phyloP scores from a whole-genome alignment of 2,797 vertebrate genomes.

The Choloepus didactylus region DNA sequence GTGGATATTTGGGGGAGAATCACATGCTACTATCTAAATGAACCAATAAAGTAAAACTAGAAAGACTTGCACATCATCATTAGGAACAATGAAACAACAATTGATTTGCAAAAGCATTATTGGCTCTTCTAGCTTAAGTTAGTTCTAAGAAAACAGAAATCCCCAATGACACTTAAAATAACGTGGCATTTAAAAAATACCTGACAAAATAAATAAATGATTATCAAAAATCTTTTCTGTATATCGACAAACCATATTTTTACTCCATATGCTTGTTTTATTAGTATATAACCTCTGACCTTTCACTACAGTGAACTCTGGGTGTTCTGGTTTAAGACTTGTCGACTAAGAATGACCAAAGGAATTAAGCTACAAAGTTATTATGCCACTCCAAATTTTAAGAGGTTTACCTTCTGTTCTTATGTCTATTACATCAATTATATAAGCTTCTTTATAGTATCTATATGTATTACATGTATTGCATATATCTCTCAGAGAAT shows the following conservation, averaged over 20 bases:
- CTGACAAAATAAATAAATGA: not conserved
- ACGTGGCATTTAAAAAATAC: not conserved
- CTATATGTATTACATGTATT: too few relatives aligned
- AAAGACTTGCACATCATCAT: not conserved
- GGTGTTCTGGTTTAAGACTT: not conserved
- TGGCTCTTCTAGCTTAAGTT: not conserved
- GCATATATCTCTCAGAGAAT: not conserved
- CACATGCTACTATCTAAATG: not conserved
- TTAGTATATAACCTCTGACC: not conserved
- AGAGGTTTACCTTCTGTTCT: conserved; percentile 3
- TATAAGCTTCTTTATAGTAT: not conserved
- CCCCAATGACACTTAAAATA: not conserved
- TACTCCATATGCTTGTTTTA: not conserved
- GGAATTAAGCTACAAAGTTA: not conserved
- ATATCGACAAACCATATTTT: not conserved
- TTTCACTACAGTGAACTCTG: not conserved
- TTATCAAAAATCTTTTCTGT: not conserved
- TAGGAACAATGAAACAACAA: not conserved
- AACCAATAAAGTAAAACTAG: not conserved
- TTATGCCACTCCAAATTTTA: not conserved
- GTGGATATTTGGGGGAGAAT: not conserved
- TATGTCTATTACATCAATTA: not conserved
- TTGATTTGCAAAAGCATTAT: not conserved
- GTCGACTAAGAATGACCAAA: not conserved
- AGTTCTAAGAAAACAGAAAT: not conserved